Evolutionary conservation across 2,888 invertebrate genomes (phyloP), one percentile per base, ranked within the genome.

Genomic region (Bembecia ichneumoniformis): DNA sequence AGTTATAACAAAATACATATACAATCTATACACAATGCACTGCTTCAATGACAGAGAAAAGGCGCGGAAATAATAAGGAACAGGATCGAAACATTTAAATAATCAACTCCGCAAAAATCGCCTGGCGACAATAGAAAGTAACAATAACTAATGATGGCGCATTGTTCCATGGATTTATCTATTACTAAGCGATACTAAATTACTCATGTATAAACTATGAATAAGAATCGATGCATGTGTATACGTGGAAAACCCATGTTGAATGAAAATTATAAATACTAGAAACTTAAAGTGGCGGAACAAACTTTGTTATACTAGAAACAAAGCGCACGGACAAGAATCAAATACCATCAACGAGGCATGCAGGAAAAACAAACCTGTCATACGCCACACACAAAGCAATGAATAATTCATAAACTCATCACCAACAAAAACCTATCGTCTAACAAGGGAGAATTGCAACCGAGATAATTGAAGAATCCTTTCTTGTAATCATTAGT

Each of bases 221-320:
- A 28, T 9, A 28, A 28, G 28, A 2, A 28, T 28, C 7, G 2
- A 28, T 47, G 36, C 47, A 47, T 52, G 13, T 51, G 59, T 60
- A 64, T 72, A 68, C 59, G 53, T 64, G 74, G 74, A 71, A 77
- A 75, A 60, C 60, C 71, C 70, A 66, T 74, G 72, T 77, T 77
- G 68, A 77, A 77, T 74, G 63, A 76, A 77, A 77, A 74, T 71
- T 76, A 72, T 67, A 66, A 71, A 77, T 73, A 60, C 66, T 72
- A 68, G 63, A 63, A 68, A 66, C 67, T 66, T 66, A 65, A 69
- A 64, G 66, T 65, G 62, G 63, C 58, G 47, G n/a, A n/a, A n/a
- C n/a, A n/a, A n/a, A n/a, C n/a, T n/a, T n/a, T n/a, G n/a, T n/a
- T n/a, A n/a, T n/a, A 46, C 43, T 36, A 50, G 47, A 49, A 45